Evolutionary conservation across 2,888 invertebrate genomes (phyloP).

Genomic region (Meta bourneti): DNA sequence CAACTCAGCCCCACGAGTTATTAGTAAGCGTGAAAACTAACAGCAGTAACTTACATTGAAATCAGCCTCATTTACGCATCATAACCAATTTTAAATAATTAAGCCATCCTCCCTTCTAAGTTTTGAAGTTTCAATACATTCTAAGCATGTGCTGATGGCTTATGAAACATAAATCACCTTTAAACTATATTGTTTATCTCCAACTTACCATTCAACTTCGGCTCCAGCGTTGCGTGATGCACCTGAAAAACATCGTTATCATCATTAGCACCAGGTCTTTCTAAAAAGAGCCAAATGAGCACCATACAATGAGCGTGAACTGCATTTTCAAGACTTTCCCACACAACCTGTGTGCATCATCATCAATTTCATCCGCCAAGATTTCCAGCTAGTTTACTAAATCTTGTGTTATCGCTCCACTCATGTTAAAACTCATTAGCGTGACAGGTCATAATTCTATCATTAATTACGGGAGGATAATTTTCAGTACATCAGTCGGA

Average conservation of each 20-base stretch:
- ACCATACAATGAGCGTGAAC: not conserved
- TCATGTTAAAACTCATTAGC: conserved; percentile 28
- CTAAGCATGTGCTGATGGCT: no score
- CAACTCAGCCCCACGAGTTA: no score
- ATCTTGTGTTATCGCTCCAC: not conserved
- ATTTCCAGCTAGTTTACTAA: conserved; percentile 26
- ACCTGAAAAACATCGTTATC: not conserved
- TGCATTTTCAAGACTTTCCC: not conserved
- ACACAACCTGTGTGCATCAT: not conserved
- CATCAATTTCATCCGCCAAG: conserved; percentile 22
- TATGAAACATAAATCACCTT: no score
- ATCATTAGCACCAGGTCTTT: not conserved
- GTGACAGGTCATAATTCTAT: conserved; percentile 23
- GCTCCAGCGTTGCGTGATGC: not conserved
- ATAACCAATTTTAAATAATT: no score
- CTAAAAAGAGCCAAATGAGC: not conserved
- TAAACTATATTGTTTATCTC: no score
- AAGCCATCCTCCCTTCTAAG: no score
- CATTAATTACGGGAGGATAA: conserved; percentile 25
- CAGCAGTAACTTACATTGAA: no score
- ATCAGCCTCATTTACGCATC: no score
- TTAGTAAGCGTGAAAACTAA: no score
- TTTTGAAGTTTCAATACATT: no score
- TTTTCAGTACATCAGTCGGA: conserved; percentile 14
- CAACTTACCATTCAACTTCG: not conserved